Conservation (phyloP, 2,888 invertebrate species). For the Buathra laborator region DNA sequence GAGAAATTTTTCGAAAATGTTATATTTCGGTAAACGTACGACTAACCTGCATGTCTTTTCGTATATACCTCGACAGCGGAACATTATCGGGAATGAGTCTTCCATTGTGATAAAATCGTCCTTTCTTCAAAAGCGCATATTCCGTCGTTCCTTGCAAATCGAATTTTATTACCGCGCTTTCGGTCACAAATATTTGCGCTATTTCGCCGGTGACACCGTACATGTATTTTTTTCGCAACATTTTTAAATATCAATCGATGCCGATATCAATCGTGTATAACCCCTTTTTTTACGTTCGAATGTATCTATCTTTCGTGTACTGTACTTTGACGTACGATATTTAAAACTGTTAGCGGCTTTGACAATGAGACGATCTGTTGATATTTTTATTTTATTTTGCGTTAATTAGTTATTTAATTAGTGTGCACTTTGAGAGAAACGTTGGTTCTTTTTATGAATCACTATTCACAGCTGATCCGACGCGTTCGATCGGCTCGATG, state of each 20-base stretch:
- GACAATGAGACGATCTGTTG: no score
- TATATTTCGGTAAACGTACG: neutral
- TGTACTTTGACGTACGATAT: no score
- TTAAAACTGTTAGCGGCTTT: no score
- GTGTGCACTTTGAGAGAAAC: neutral
- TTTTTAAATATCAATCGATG: slow-evolving; percentile 7
- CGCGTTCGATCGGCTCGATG: neutral
- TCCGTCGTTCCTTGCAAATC: slow-evolving; percentile 51
- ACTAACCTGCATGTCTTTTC: slow-evolving; percentile 65
- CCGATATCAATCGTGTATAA: no score
- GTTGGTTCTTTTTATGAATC: neutral
- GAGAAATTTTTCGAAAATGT: neutral
- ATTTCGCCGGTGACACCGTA: slow-evolving; percentile 63
- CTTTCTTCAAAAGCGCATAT: slow-evolving; percentile 66
- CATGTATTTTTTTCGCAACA: slow-evolving; percentile 56
- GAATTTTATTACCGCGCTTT: slow-evolving; percentile 70
- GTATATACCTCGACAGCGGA: slow-evolving; percentile 61
- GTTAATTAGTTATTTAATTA: neutral
- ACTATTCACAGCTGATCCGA: neutral
- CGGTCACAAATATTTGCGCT: slow-evolving; percentile 45
- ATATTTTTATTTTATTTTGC: no score
- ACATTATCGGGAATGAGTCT: slow-evolving; percentile 59
- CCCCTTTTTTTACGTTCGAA: no score
- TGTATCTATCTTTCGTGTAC: no score
- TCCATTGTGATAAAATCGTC: slow-evolving; percentile 70